These are phyloP conservation scores for Synaphobranchus kaupii DNA, from an alignment of 2,797 vertebrate species.

Conservation along the genomic window DNA sequence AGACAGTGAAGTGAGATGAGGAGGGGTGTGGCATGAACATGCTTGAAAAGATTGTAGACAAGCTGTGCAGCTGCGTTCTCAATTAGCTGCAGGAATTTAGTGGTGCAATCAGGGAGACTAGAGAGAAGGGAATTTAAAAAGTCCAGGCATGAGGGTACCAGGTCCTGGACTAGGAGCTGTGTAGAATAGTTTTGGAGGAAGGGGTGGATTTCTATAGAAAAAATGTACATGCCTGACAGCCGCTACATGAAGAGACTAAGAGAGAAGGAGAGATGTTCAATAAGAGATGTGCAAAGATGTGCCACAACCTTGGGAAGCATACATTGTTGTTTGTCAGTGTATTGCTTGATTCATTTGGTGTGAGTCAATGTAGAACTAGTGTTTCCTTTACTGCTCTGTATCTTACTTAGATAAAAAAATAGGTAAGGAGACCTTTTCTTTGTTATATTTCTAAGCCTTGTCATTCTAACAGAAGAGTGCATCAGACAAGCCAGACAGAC, in stretches of 20 bases:
- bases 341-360: background rate
- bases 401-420: background rate
- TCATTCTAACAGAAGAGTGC: conserved; percentile 31
- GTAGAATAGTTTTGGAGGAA: background rate
- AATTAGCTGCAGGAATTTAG: too few relatives aligned
- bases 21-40: too few relatives aligned
- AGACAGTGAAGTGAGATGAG: too few relatives aligned
- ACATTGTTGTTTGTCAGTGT: background rate
- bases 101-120: background rate
- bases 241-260: background rate
- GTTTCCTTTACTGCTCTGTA: background rate
- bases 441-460: conserved; percentile 24
- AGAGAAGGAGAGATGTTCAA: background rate
- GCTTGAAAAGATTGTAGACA: too few relatives aligned
- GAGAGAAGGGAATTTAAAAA: background rate
- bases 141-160: background rate
- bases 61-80: too few relatives aligned
- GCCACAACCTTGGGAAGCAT: background rate
- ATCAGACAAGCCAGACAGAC: conserved; percentile 41
- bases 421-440: too few relatives aligned
- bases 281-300: background rate
- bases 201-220: background rate
- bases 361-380: background rate
- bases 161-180: background rate
- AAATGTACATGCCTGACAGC: too few relatives aligned